Base-by-base conservation (phyloP, 1,140 invertebrate species). In the Latrodectus geometricus region DNA sequence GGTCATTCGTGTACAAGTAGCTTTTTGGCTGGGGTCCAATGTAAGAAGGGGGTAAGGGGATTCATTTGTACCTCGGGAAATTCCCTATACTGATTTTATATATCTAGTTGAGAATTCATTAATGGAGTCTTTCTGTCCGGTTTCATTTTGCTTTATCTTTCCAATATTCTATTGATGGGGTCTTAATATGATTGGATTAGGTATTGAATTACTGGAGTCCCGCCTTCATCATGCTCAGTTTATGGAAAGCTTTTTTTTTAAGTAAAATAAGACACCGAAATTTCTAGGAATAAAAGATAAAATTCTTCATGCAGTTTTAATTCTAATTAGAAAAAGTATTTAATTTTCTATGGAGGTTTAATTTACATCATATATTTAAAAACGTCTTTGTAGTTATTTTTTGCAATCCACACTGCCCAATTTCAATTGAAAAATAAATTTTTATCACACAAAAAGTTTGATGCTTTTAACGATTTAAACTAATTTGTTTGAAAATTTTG, bases 1-100 rank as follows among this genome's bases (percentile, higher is more conserved):
- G 78, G 78, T 80, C 78, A 56, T 48, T 21, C 7, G 78, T 15
- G 78, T 80, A 80, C 78, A 52, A 80, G 78, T 80, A 80, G 78
- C 78, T 69, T 80, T 61, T 80, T 80, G 78, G 78, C 78, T 70
- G 78, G 20, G 48, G 56, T 80, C 78, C 78, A 80, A 80, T 54
- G 78, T 5, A 61, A 11, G 54, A 61, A 61, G 54, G 54, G 17
- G 54, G 8, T 14, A 17, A 17, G 54, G 54, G 54, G 54, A 61
- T 14, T 61, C 54, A 61, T 17, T 61, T 17, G 11, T 14, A 61
- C 54, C 54, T 61, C 54, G 17, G 54, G 54, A 61, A 1, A 61
- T 61, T 61, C 54, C 11, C 11, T 11, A 61, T 61, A 2, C 54
- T 61, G 11, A 61, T 17, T 61, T 61, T 61, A 61, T 61, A 61